These are phyloP conservation scores for Pseudotriccus pelzelni DNA, from an alignment of 2,797 vertebrate species.

Conservation along the genomic window DNA sequence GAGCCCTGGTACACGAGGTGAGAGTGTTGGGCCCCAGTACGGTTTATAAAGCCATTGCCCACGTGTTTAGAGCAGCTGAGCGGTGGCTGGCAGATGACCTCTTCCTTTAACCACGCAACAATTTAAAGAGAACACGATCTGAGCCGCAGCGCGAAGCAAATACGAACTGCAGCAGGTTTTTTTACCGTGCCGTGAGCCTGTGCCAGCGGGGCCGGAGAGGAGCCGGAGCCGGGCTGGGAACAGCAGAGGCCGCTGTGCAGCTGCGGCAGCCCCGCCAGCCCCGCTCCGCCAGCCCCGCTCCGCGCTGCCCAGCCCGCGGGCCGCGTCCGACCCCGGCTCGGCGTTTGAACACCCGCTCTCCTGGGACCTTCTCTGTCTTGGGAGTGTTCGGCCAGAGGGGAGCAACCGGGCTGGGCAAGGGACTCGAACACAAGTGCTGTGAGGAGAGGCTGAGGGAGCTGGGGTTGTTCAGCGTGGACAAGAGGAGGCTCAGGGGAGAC, in stretches of 20 bases:
- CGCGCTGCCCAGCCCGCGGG: rapidly evolving
- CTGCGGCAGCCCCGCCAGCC: neutral
- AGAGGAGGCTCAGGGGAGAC: too few species aligned
- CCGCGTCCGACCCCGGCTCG: neutral
- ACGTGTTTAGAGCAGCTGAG: neutral
- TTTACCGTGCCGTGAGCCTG: rapidly evolving
- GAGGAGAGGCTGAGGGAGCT: too few species aligned
- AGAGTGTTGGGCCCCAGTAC: neutral
- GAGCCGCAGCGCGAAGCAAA: neutral
- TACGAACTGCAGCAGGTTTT: rapidly evolving
- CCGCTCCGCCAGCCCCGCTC: neutral
- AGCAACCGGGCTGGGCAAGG: too few species aligned
- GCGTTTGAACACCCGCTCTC: neutral
- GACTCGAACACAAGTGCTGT: too few species aligned
- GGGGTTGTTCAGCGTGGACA: too few species aligned
- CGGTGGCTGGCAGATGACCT: neutral
- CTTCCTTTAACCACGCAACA: neutral
- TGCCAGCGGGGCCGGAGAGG: too few species aligned
- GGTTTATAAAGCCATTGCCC: neutral
- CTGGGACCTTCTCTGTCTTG: neutral
- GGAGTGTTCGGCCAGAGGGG: too few species aligned
- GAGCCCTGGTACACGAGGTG: neutral
- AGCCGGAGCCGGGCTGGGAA: rapidly evolving
- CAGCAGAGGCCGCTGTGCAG: constrained; percentile 31
- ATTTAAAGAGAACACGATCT: neutral